Evolutionary conservation across 2,797 vertebrate genomes (phyloP), one percentile per base, ranked within the genome.

Genomic region (Pristis pectinata): DNA sequence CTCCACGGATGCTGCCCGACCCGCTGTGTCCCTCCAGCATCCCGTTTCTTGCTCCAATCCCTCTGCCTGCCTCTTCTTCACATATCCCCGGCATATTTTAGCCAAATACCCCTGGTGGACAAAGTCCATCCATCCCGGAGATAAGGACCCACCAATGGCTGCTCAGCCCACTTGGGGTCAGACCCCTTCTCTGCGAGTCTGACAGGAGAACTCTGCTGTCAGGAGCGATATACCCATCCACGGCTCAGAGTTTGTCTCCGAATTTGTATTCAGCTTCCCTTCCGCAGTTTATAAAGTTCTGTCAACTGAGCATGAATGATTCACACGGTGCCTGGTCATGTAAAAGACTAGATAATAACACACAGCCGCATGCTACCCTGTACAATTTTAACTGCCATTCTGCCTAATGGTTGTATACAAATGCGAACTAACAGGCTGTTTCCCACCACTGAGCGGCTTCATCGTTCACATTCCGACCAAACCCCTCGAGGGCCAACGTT

Each of bases 251-350:
- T 24, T 17, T 5, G 70, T 37, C 37, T n/a, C 6, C 34, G n/a
- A 8, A 61, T 64, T 37, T 61, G 85, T 22, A 61, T 61, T 89
- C 85, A 89, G 30, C 15, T 61, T 59, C 70, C 15, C 37, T 61
- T 19, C 7, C 24, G 56, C 30, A 19, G 7, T 61, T 17, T 22
- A 22, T n/a, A 89, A 89, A 61, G n/a, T 19, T 89, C 85, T 64
- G 34, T 89, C 85, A 61, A 64, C 85, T 61, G 85, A 64, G 34
- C 85, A 61, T 89, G n/a, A 89, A 89, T 61, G 85, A 89, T 61
- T 61, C 56, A 61, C 34, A 17, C 61, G 15, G 7, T 37, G 56
- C 7, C 37, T 59, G 89, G n/a, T 37, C 85, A 61, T 61, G 85
- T 61, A 59, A 87, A 19, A n/a, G 13, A 15, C 53, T 59, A 34